Conservation (phyloP, 2,113 vertebrate genomes). For the Eleginops maclovinus region DNA sequence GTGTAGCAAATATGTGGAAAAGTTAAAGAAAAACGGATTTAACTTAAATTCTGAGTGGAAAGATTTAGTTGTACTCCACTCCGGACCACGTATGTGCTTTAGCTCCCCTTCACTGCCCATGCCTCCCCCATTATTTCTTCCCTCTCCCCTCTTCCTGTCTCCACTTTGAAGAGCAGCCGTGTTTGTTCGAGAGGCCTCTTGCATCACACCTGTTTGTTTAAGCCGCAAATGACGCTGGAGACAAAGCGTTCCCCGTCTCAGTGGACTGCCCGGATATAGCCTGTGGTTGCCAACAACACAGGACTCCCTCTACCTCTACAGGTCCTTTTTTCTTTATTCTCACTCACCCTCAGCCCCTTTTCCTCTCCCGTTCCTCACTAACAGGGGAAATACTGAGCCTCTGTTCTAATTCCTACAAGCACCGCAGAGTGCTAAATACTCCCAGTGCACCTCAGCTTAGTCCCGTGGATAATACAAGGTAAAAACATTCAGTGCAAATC, state of each 20-base stretch:
- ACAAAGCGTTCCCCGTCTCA: slow-evolving; percentile 73
- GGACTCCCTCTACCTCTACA: slow-evolving; percentile 63
- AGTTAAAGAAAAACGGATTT: slow-evolving; percentile 47
- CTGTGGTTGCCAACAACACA: slow-evolving; percentile 77
- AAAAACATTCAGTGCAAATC: slow-evolving; percentile 62
- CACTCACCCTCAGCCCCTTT: slow-evolving; percentile 19
- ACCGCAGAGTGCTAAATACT: slow-evolving; percentile 71
- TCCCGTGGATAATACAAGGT: slow-evolving; percentile 63
- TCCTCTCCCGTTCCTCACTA: slow-evolving; percentile 30
- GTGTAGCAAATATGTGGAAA: slow-evolving; percentile 40
- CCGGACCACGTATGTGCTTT: slow-evolving; percentile 8
- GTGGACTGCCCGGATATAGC: slow-evolving; percentile 69
- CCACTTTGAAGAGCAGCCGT: slow-evolving; percentile 68
- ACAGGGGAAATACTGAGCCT: slow-evolving; percentile 64
- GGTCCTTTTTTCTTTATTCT: slow-evolving; percentile 41
- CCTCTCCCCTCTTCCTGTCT: slow-evolving; percentile 64
- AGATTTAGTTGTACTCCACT: slow-evolving; percentile 35
- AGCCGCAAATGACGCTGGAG: slow-evolving; percentile 80
- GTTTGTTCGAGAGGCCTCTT: slow-evolving; percentile 82
- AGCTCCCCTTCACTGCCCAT: slow-evolving; percentile 58
- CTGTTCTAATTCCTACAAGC: slow-evolving; percentile 73
- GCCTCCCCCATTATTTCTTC: slow-evolving; percentile 66
- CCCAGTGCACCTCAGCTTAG: slow-evolving; percentile 67
- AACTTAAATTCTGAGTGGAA: slow-evolving; percentile 38
- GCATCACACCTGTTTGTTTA: slow-evolving; percentile 85